phyloP scores from a whole-genome alignment of 2,113 vertebrate genomes.

The Pelobates fuscus region DNA sequence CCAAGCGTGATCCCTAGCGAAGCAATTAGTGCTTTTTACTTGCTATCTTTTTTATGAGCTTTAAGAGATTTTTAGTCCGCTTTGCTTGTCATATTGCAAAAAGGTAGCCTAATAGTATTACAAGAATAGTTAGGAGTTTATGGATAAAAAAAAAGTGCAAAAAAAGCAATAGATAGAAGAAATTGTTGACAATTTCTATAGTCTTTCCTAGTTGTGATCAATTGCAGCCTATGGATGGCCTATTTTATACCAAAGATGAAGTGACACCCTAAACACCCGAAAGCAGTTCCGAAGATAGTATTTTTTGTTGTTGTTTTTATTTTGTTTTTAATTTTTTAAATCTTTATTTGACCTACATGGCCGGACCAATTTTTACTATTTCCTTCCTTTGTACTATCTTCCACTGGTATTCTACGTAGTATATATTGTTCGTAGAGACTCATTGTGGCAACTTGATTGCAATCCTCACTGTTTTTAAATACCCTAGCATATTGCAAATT shows the following conservation, averaged over 20 bases:
- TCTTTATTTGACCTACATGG: slow-evolving; percentile 88
- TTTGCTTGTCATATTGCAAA: slow-evolving; percentile 96
- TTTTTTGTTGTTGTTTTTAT: slow-evolving; percentile 60
- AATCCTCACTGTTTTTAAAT: slow-evolving; percentile 18
- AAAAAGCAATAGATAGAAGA: slow-evolving; percentile 97
- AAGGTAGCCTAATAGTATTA: slow-evolving; percentile 79
- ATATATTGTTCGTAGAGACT: slow-evolving; percentile 58
- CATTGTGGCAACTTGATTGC: slow-evolving; percentile 60
- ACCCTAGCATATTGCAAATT: not conserved
- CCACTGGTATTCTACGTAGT: slow-evolving; percentile 77
- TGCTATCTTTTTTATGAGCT: slow-evolving; percentile 98
- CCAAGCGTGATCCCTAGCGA: slow-evolving; percentile 84
- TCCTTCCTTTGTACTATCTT: slow-evolving; percentile 80
- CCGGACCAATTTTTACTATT: slow-evolving; percentile 88
- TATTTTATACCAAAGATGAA: slow-evolving; percentile 99
- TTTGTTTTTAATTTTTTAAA: slow-evolving; percentile 57
- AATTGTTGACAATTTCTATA: slow-evolving; percentile 99
- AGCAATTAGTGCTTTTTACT: slow-evolving; percentile 96
- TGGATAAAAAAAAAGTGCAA: slow-evolving; percentile 84
- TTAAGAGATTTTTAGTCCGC: slow-evolving; percentile 95
- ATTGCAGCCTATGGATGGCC: slow-evolving; percentile 96
- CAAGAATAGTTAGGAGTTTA: slow-evolving; percentile 90
- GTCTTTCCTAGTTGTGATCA: slow-evolving; percentile 98
- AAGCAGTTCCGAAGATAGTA: slow-evolving; percentile 77
- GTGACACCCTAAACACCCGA: slow-evolving; percentile 88